Evolutionary conservation across 2,888 invertebrate species (phyloP), one percentile per base, ranked within the genome.

Genomic region (Kryphioiulus occultus): DNA sequence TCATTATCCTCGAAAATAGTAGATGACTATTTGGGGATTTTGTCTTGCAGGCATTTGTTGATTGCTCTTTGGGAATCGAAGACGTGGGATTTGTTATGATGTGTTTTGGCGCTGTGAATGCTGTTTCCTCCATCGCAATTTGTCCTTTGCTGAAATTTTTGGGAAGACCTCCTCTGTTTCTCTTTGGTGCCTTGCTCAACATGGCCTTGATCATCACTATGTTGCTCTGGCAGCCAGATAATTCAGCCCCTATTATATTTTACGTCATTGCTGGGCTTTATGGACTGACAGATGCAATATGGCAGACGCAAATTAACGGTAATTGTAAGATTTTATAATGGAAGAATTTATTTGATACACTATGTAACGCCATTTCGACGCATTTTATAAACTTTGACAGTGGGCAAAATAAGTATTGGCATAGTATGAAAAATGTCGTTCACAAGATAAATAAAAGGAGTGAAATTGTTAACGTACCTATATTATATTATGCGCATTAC

Each of bases 81-180:
- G 95, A 96, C 91, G 98, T 99, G 86, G 99, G 99, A 87, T 98
- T 97, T 93, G 97, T 98, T 85, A 98, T 99, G 97, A 98, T 99
- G 91, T 97, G 97, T 91, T 98, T 98, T 92, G 99, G 98, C 0
- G 96, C 98, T 0, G 97, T 96, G 59, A 98, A 98, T 92, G 98
- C 98, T 0, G 93, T 96, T 88, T 97, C 97, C 92, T 98, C 98
- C 44, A 94, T 98, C 88, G 93, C 97, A 32, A 98, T 98, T 92
- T 98, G 98, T 3, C 95, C 96, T 0, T 94, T 97, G 88, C 97
- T 97, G 95, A 98, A 98, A 92, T 96, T 96, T 92, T 95, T 97
- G 89, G 98, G 99, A 22, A 94, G 98, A 90, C 95, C 95, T 90
- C 95, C 96, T 0, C 94, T 97, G 89, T 95, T 97, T 91, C 93